Conservation (phyloP, 2,888 invertebrate species). For the Epicampocera succincta region DNA sequence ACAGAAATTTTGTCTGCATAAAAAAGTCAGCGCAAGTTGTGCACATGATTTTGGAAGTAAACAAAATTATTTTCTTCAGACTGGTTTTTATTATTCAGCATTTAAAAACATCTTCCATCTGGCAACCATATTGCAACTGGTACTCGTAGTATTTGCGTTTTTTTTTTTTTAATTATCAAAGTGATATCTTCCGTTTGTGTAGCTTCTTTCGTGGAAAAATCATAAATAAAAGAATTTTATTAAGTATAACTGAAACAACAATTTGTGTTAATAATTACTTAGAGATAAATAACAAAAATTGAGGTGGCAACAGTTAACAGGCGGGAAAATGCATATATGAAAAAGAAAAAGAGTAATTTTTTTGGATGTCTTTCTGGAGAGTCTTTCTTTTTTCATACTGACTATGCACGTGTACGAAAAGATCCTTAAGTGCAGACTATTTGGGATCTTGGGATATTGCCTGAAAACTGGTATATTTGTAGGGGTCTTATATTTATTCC, state of each 20-base stretch:
- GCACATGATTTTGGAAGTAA: neutral
- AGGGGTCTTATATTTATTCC: too few species aligned
- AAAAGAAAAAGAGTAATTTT: too few species aligned
- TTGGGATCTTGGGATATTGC: too few species aligned
- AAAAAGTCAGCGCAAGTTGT: conserved; percentile 1
- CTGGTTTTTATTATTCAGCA: conserved; percentile 26
- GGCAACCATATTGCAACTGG: conserved; percentile 59
- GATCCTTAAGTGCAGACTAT: too few species aligned
- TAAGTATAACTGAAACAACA: conserved; percentile 29
- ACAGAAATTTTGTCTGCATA: conserved; percentile 16
- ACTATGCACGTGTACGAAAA: too few species aligned
- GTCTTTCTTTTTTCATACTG: too few species aligned
- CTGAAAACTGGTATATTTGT: too few species aligned
- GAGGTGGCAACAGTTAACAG: too few species aligned
- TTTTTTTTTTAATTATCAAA: conserved; percentile 3
- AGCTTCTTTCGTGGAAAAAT: neutral
- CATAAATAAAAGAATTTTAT: conserved; percentile 48
- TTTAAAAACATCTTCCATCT: conserved; percentile 63
- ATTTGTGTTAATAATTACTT: conserved; percentile 41
- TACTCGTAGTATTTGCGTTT: neutral
- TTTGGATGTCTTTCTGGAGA: too few species aligned
- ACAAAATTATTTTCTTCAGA: conserved; percentile 17
- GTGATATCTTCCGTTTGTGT: neutral
- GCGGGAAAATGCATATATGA: too few species aligned
- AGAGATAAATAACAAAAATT: conserved; percentile 28